These are phyloP conservation scores for Pelobates cultripes DNA, from an alignment of 2,797 vertebrate genomes.

Conservation along the genomic window DNA sequence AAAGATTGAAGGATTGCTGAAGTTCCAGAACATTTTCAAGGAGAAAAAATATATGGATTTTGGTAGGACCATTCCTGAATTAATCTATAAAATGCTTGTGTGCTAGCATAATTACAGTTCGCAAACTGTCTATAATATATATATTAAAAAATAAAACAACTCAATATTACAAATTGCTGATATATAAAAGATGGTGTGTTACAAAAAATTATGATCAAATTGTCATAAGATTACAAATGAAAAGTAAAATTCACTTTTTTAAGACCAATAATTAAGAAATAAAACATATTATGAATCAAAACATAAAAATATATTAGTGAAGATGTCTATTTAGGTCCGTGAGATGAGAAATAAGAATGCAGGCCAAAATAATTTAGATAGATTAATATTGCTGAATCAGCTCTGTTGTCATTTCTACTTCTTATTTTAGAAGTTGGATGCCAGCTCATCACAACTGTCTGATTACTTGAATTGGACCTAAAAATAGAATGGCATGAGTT, in stretches of 20 bases:
- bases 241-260: not conserved
- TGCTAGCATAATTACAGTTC: slow-evolving; percentile 23
- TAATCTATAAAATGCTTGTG: slow-evolving; percentile 1
- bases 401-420: too few species aligned
- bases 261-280: not conserved
- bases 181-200: not conserved
- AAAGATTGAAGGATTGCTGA: slow-evolving; percentile 27
- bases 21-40: slow-evolving; percentile 38
- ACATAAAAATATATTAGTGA: too few species aligned
- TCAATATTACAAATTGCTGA: not conserved
- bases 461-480: too few species aligned
- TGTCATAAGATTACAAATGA: not conserved
- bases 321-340: too few species aligned
- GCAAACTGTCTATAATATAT: slow-evolving; percentile 8
- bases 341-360: too few species aligned
- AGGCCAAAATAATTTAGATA: too few species aligned
- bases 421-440: too few species aligned
- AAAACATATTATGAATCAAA: too few species aligned
- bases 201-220: not conserved
- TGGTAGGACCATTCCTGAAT: slow-evolving; percentile 9
- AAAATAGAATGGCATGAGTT: too few species aligned
- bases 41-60: slow-evolving; percentile 12
- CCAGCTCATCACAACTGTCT: too few species aligned
- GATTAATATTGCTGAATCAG: too few species aligned
- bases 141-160: not conserved